Percentiles rank a stretch among this genome's conserved stretches.
Evolutionary conservation across 2,113 vertebrate species (phyloP).

Genomic region (Onychostruthus taczanowskii): DNA sequence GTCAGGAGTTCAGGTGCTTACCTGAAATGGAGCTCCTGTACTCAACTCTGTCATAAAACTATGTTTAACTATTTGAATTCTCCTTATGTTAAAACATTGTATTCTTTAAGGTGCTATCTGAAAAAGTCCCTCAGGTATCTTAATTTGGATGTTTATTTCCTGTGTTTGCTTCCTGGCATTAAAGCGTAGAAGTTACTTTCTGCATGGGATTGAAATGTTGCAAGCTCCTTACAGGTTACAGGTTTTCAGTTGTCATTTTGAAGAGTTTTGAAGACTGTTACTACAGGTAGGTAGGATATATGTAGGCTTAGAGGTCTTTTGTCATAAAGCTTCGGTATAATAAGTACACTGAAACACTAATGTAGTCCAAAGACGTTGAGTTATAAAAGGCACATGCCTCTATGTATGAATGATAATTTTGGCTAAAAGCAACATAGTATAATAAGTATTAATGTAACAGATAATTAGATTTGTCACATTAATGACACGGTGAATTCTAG

Average conservation of each 20-base stretch:
- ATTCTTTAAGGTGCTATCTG: not conserved
- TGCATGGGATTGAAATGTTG: not conserved
- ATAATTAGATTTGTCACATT: not conserved
- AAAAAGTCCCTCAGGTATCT: not conserved
- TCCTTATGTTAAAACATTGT: not conserved
- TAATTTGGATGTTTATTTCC: not conserved
- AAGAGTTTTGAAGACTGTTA: not conserved
- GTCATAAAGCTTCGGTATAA: not conserved
- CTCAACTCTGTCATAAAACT: not conserved
- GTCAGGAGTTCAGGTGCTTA: not conserved
- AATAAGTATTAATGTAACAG: not conserved
- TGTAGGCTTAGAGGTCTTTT: not conserved
- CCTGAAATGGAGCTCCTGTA: not conserved
- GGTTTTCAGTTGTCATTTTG: not conserved
- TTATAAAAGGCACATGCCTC: not conserved
- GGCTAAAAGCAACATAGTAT: not conserved
- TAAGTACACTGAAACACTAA: not conserved
- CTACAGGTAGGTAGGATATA: not conserved
- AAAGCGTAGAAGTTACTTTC: not conserved
- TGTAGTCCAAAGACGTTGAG: not conserved
- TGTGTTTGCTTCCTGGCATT: not conserved
- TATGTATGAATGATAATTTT: not conserved
- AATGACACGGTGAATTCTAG: not conserved
- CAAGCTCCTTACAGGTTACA: not conserved
- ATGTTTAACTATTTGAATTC: not conserved